Conservation (phyloP, 2,888 invertebrate species). For the Microctonus aethiopoides region DNA sequence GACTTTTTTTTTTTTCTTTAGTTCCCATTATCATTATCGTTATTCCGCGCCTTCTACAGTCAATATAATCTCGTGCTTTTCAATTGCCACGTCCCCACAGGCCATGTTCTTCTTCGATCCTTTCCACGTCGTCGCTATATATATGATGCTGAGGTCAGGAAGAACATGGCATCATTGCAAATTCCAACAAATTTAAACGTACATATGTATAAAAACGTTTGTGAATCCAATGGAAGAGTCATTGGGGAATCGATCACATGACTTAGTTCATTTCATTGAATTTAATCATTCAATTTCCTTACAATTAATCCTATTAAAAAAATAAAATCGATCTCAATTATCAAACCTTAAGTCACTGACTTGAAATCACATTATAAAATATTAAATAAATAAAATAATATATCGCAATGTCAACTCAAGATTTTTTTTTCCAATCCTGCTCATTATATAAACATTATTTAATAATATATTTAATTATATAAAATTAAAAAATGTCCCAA, state of each 20-base stretch:
- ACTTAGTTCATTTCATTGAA: not conserved
- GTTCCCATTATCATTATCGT: conserved; percentile 38
- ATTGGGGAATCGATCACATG: not conserved
- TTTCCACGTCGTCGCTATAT: not conserved
- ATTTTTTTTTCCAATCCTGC: not conserved
- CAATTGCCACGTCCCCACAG: conserved; percentile 31
- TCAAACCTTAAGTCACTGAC: not conserved
- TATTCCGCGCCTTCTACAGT: conserved; percentile 28
- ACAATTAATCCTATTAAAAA: not conserved
- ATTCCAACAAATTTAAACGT: not conserved
- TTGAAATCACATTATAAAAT: not conserved
- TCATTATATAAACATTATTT: not conserved
- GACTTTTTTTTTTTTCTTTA: conserved; percentile 36
- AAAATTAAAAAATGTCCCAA: not conserved
- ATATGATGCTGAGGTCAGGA: conserved; percentile 4
- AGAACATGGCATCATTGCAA: not conserved
- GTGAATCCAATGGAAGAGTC: too few species aligned
- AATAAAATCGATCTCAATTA: not conserved
- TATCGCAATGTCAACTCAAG: too few species aligned
- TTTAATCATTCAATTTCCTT: not conserved
- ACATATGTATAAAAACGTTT: not conserved
- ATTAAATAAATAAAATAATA: too few species aligned
- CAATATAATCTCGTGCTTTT: conserved; percentile 42
- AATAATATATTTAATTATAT: not conserved
- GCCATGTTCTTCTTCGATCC: not conserved